phyloP scores from a whole-genome alignment of 2,113 vertebrate genomes.

The Rostratula benghalensis region DNA sequence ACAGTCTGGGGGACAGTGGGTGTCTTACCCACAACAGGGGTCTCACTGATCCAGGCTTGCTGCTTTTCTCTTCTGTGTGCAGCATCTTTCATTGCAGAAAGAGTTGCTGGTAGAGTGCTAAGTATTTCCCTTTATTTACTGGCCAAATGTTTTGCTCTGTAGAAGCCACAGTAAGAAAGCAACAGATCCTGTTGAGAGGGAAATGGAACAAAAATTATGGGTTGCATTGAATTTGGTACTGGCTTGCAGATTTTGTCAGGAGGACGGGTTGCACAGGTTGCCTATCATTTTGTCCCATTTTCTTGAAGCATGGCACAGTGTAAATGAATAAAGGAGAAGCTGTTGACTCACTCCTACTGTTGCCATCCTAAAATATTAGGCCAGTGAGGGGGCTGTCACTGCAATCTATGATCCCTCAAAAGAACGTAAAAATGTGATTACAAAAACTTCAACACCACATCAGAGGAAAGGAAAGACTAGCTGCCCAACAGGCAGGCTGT shows the following conservation, averaged over 20 bases:
- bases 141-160: neutral
- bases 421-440: neutral
- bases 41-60: neutral
- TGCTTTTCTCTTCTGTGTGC: neutral
- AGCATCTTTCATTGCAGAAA: neutral
- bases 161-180: neutral
- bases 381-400: neutral
- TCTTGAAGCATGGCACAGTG: neutral
- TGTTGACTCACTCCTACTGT: neutral
- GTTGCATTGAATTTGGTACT: neutral
- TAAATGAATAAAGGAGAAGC: neutral
- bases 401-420: neutral
- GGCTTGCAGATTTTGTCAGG: neutral
- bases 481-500: neutral
- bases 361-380: neutral
- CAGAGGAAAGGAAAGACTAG: neutral
- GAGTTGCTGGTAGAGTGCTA: neutral
- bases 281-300: neutral
- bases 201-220: neutral
- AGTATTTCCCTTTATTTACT: neutral
- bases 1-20: accelerated
- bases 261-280: neutral
- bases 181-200: neutral
- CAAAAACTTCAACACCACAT: neutral
- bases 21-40: accelerated